Base-by-base conservation (phyloP, 2,888 invertebrate genomes). In the Hedychridium roseum region DNA sequence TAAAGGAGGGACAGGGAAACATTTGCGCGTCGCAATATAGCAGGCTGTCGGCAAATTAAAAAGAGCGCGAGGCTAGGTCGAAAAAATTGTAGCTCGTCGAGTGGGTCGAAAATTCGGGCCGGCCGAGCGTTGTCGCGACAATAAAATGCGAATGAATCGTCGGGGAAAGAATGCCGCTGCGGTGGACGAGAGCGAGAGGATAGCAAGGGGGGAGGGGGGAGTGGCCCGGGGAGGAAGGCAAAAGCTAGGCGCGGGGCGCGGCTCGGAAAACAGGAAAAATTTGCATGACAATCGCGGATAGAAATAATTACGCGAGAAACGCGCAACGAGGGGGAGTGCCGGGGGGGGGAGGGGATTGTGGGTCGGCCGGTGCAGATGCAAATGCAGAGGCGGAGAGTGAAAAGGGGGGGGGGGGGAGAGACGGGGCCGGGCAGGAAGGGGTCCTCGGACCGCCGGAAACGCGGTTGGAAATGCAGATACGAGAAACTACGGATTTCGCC, bases 281-380 rank as follows among this genome's bases (percentile, higher is more conserved):
- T 78, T 78, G 75, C 78, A 78, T 78, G 56, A 78, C 78, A 78
- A 78, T 78, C 74, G 77, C 56, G 71, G 74, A 71, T 74, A 73
- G 73, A 78, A 78, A 78, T 77, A 78, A 78, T 78, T 75, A 76
- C 73, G 71, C 70, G 69, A 73, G 68, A 73, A 73, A 67, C 69
- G 66, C 54, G 60, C 57, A 60, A 62, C 57, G 63, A 54, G 36
- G 26, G 54, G n/a, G n/a, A n/a, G n/a, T n/a, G 50, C 45, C 23
- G 51, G 44, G 43, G 9, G 48, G 42, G 35, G 42, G 46, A 28
- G 37, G 50, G 52, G 42, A 40, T 46, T 48, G 49, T 43, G 43
- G 45, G 30, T 11, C 47, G 27, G 54, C 56, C 56, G 56, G 58
- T 56, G 60, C 57, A 66, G 64, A 73, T 71, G 66, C 64, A 62